These are phyloP conservation scores for Tolmerus cingulatus DNA, from an alignment of 2,888 invertebrate species.

Conservation along the genomic window DNA sequence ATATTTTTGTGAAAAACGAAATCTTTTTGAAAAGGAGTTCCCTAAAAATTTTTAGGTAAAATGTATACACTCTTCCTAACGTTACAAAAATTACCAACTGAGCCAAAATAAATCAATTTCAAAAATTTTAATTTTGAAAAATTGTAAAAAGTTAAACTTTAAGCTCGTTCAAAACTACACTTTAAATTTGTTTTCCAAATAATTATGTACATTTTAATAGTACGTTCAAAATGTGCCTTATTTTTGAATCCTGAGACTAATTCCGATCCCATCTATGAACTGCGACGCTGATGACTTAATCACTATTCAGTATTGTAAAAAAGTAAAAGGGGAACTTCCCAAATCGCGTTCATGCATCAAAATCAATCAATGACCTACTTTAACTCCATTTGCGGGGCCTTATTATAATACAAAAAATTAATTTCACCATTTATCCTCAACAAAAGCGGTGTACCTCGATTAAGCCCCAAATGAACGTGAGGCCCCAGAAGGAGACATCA, in stretches of 20 bases:
- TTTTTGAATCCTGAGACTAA: background rate
- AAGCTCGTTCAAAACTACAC: no score
- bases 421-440: conserved; percentile 21
- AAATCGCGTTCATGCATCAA: background rate
- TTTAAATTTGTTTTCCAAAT: no score
- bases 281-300: background rate
- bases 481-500: conserved; percentile 44
- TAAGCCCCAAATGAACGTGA: background rate
- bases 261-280: background rate
- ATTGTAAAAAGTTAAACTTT: no score
- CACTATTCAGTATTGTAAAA: background rate
- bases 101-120: no score
- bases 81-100: no score
- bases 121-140: no score
- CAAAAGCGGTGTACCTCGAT: background rate
- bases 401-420: conserved; percentile 28
- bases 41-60: no score
- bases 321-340: background rate
- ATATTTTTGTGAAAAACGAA: background rate
- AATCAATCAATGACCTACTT: conserved; percentile 35
- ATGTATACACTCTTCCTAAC: no score
- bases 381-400: background rate
- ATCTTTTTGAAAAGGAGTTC: background rate
- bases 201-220: no score
- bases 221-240: background rate